These are phyloP conservation scores for Ochotona princeps DNA, from an alignment of 2,113 vertebrate species.

Conservation along the genomic window DNA sequence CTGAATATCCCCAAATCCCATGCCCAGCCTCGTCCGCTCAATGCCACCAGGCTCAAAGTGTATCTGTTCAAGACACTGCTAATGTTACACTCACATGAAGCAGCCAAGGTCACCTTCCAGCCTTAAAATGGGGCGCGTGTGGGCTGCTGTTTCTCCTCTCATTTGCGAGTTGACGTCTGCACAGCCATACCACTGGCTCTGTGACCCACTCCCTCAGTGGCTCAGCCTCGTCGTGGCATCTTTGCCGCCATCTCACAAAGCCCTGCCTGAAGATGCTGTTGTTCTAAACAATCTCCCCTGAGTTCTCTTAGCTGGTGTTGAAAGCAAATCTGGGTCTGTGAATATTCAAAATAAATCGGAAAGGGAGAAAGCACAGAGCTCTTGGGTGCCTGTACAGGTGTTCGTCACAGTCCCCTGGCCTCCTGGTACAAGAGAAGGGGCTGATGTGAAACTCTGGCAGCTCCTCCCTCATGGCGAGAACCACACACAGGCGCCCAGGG, in stretches of 20 bases:
- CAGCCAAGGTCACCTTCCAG: slow-evolving; percentile 1
- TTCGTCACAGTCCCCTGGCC: background rate
- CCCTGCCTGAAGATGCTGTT: too few species aligned
- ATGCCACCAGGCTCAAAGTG: background rate
- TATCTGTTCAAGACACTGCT: background rate
- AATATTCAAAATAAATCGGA: slow-evolving; percentile 23
- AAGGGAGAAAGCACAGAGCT: background rate
- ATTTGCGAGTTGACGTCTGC: slow-evolving; percentile 25
- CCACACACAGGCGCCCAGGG: background rate
- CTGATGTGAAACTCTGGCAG: background rate
- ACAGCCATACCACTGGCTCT: slow-evolving; percentile 50
- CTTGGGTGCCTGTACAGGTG: background rate
- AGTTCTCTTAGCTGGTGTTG: slow-evolving; percentile 48
- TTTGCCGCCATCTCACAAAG: slow-evolving; percentile 39
- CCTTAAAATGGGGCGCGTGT: too few species aligned
- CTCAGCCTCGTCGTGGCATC: slow-evolving; percentile 1
- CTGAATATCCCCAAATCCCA: background rate
- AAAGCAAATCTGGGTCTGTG: slow-evolving; percentile 30
- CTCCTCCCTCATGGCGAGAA: too few species aligned
- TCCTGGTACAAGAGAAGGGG: background rate
- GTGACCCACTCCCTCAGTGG: slow-evolving; percentile 62
- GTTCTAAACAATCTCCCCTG: background rate
- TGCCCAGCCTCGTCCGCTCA: background rate
- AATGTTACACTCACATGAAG: background rate
- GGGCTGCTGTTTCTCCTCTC: slow-evolving; percentile 39